Evolutionary conservation across 92 coral and sea anemone species (phyloP).

Genomic region (Porites lobata): DNA sequence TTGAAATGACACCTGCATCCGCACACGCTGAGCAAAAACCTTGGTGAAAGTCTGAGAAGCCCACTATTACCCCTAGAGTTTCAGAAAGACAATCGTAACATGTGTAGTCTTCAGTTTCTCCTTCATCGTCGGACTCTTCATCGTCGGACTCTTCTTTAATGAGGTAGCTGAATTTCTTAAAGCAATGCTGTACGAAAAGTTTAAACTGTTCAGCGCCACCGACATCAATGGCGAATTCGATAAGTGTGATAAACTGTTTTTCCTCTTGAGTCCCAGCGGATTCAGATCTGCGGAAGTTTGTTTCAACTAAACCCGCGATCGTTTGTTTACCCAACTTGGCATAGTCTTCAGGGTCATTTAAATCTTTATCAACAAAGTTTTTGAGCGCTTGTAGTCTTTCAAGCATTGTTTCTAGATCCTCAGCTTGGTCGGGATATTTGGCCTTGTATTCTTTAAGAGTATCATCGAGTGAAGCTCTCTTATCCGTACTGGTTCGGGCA

Average conservation of each 20-base stretch:
- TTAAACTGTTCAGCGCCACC: conserved; percentile 19
- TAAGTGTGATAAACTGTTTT: neutral
- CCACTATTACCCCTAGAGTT: too few relatives aligned
- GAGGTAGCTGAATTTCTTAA: conserved; percentile 9
- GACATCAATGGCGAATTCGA: conserved; percentile 9
- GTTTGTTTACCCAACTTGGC: neutral
- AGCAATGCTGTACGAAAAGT: conserved; percentile 10
- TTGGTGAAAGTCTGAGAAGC: neutral
- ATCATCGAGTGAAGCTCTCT: neutral
- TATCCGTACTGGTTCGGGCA: neutral
- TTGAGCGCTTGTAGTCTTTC: neutral
- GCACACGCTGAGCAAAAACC: conserved; percentile 41
- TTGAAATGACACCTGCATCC: conserved; percentile 7
- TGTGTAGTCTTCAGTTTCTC: neutral
- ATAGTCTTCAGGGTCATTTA: neutral
- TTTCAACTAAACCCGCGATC: neutral
- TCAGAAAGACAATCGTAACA: too few relatives aligned
- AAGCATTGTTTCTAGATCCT: neutral
- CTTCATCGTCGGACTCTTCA: too few relatives aligned
- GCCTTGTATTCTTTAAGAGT: conserved; percentile 2
- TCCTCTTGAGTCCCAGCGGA: neutral
- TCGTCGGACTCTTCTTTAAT: too few relatives aligned
- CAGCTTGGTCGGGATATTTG: conserved; percentile 11
- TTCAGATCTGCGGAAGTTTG: neutral
- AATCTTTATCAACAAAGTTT: neutral